Conservation (phyloP, 2,888 invertebrate genomes). For the Tetheella fluctuosa region DNA sequence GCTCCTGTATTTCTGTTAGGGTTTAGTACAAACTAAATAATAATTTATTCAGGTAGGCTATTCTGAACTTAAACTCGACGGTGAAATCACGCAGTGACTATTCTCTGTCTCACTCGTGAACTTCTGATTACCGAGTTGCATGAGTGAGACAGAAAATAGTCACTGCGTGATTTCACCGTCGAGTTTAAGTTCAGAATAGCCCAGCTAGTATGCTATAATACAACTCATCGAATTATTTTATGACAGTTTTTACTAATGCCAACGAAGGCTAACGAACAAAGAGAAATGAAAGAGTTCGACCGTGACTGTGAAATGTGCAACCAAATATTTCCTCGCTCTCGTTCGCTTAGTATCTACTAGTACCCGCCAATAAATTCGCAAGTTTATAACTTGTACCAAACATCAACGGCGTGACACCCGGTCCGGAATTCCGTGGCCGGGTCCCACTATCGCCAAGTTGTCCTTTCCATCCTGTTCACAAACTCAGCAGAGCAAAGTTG, state of each 20-base stretch:
- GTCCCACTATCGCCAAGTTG: slow-evolving; percentile 61
- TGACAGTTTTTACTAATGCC: no score
- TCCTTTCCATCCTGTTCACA: slow-evolving; percentile 52
- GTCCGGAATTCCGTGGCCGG: slow-evolving; percentile 64
- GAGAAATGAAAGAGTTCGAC: no score
- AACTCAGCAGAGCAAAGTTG: slow-evolving; percentile 33
- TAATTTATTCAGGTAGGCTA: neutral
- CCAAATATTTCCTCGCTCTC: neutral
- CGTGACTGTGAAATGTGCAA: neutral
- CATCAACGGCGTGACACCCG: slow-evolving; percentile 48
- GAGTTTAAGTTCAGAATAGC: no score
- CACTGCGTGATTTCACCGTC: no score
- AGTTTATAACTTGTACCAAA: slow-evolving; percentile 35
- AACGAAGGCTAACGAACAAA: no score
- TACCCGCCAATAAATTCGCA: slow-evolving; percentile 23
- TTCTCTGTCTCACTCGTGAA: no score
- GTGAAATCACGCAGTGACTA: no score
- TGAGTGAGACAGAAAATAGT: no score
- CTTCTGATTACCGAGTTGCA: no score
- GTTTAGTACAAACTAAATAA: neutral
- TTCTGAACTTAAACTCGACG: no score
- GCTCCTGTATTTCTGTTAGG: neutral
- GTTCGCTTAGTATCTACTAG: slow-evolving; percentile 23
- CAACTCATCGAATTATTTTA: no score
- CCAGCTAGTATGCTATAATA: no score